A percentile compares a stretch with the other conserved stretches of the same genome.
These are phyloP conservation scores for Lathronympha strigana DNA, from an alignment of 2,888 invertebrate genomes.

Conservation along the genomic window DNA sequence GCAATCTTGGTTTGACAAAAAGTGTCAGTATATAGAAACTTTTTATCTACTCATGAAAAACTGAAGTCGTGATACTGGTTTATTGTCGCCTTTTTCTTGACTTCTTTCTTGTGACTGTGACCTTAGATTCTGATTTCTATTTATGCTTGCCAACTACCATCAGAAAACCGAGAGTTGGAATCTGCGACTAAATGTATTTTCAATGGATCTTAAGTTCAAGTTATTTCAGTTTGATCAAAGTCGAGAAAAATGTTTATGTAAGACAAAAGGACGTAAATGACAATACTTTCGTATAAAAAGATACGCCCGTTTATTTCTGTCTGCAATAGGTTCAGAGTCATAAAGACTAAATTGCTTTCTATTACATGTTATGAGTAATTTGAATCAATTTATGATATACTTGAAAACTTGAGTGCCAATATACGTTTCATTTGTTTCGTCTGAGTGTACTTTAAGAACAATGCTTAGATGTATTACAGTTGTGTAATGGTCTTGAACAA, in stretches of 20 bases:
- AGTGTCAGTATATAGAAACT: slow-evolving; percentile 40
- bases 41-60: slow-evolving; percentile 48
- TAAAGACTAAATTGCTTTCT: slow-evolving; percentile 58
- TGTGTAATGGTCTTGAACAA: neutral
- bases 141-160: neutral
- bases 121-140: slow-evolving; percentile 34
- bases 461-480: slow-evolving; percentile 2
- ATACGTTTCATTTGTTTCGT: slow-evolving; percentile 25
- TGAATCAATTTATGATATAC: slow-evolving; percentile 35
- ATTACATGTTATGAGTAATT: slow-evolving; percentile 52
- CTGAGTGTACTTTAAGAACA: neutral
- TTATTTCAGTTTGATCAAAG: neutral
- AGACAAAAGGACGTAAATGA: neutral
- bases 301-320: slow-evolving; percentile 53
- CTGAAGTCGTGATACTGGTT: slow-evolving; percentile 49
- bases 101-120: slow-evolving; percentile 52
- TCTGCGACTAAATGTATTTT: neutral
- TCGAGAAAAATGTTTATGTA: neutral
- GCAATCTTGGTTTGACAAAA: slow-evolving; percentile 46
- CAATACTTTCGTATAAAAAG: neutral
- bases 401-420: slow-evolving; percentile 22
- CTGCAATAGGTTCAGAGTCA: slow-evolving; percentile 32
- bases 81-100: slow-evolving; percentile 54
- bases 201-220: neutral
- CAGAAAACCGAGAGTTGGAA: neutral